Percentiles rank a stretch among this genome's conserved stretches.
Evolutionary conservation across 2,888 invertebrate species (phyloP).

Genomic region (Agrotis puta): DNA sequence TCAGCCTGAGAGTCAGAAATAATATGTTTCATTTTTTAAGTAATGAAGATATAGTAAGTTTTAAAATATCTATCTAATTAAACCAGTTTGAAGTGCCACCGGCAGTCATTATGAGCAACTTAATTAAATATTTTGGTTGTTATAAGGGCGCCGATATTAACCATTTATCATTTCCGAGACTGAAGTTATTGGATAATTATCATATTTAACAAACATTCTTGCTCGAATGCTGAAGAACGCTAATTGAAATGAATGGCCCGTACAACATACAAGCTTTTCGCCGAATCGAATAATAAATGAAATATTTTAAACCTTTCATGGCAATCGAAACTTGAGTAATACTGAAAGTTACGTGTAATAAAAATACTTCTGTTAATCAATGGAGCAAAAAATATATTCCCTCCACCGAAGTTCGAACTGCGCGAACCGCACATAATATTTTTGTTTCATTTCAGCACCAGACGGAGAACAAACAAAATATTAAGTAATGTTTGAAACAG

Average conservation of each 20-base stretch:
- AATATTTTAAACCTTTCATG: conserved; percentile 47
- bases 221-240: conserved; percentile 37
- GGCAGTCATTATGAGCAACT: conserved; percentile 68
- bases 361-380: conserved; percentile 38
- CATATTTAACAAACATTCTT: conserved; percentile 65
- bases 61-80: conserved; percentile 54
- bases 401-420: conserved; percentile 29
- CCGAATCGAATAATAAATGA: conserved; percentile 36
- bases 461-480: conserved; percentile 34
- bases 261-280: conserved; percentile 34
- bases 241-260: conserved; percentile 19
- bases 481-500: conserved; percentile 49
- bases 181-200: conserved; percentile 79
- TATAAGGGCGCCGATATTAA: conserved; percentile 77
- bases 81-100: conserved; percentile 70
- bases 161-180: conserved; percentile 81
- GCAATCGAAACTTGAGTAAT: conserved; percentile 27
- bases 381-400: conserved; percentile 31
- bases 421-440: conserved; percentile 17
- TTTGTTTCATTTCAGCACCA: conserved; percentile 23
- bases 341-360: conserved; percentile 28
- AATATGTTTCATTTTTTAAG: conserved; percentile 35
- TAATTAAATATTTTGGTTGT: conserved; percentile 79
- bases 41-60: conserved; percentile 49
- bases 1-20: conserved; percentile 18